Evolutionary conservation across 2,113 vertebrate genomes (phyloP).

Genomic region (Beaufortia kweichowensis): DNA sequence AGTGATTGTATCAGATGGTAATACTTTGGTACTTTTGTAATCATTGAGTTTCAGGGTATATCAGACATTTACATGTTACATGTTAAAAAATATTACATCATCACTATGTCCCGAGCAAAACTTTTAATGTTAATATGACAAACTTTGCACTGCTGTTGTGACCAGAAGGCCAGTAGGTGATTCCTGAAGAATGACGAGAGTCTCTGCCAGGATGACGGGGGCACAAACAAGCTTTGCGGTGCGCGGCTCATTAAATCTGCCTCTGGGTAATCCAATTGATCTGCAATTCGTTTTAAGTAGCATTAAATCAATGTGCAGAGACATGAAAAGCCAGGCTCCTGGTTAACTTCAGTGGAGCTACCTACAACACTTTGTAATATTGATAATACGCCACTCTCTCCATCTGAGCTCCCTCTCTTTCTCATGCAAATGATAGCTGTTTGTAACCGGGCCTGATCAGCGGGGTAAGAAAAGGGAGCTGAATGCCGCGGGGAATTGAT

Average conservation of each 20-base stretch:
- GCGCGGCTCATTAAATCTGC: conserved; percentile 75
- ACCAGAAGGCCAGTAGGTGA: conserved; percentile 10
- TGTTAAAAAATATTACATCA: too few relatives aligned
- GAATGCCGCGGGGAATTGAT: conserved; percentile 67
- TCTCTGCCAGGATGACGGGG: conserved; percentile 41
- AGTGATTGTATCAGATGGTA: neutral
- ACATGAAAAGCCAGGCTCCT: conserved; percentile 75
- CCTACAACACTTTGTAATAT: conserved; percentile 76
- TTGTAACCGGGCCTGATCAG: conserved; percentile 73
- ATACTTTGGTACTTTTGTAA: neutral
- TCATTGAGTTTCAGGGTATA: too few relatives aligned
- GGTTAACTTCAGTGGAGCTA: conserved; percentile 75
- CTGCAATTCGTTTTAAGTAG: conserved; percentile 79
- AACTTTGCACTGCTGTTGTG: conserved; percentile 25
- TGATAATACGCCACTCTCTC: conserved; percentile 66
- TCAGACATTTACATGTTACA: too few relatives aligned
- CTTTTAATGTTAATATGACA: too few relatives aligned
- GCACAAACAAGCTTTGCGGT: conserved; percentile 68
- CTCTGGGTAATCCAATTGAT: conserved; percentile 79
- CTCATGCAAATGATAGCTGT: conserved; percentile 73
- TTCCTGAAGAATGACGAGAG: conserved; percentile 42
- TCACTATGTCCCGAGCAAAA: too few relatives aligned
- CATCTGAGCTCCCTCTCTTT: conserved; percentile 52
- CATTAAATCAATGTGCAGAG: conserved; percentile 75
- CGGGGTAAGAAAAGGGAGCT: conserved; percentile 58